A percentile compares a stretch with the other conserved stretches of the same genome.
Evolutionary conservation across 2,888 invertebrate species (phyloP).

Genomic region (Cepaea hortensis): DNA sequence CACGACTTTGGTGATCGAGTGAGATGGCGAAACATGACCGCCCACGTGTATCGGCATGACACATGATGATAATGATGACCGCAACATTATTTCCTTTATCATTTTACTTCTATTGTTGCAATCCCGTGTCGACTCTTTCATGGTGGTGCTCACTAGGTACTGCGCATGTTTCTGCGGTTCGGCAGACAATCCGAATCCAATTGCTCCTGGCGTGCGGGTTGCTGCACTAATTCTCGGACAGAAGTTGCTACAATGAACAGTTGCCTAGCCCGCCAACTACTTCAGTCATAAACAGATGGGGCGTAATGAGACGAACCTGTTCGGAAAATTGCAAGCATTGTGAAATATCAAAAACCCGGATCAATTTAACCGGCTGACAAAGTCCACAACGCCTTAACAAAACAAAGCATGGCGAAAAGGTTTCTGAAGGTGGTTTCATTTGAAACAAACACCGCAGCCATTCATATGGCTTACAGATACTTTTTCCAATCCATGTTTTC

Average conservation of each 20-base stretch:
- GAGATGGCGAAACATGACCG: too few species aligned
- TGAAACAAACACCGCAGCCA: slow-evolving; percentile 23
- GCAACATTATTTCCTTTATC: too few species aligned
- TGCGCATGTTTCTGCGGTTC: neutral
- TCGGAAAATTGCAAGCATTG: slow-evolving; percentile 17
- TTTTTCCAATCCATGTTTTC: slow-evolving; percentile 41
- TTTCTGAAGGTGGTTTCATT: slow-evolving; percentile 15
- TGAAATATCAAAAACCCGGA: slow-evolving; percentile 11
- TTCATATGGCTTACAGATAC: slow-evolving; percentile 17
- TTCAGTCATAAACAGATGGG: slow-evolving; percentile 22
- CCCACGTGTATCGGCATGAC: too few species aligned
- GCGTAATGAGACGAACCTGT: neutral
- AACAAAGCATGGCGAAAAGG: slow-evolving; percentile 29
- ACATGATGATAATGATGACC: too few species aligned
- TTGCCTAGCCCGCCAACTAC: neutral
- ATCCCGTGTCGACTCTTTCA: too few species aligned
- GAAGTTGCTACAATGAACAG: neutral
- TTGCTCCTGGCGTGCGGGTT: neutral
- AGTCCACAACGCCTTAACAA: slow-evolving; percentile 26
- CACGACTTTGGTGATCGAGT: too few species aligned
- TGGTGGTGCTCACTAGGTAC: too few species aligned
- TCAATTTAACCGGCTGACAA: slow-evolving; percentile 29
- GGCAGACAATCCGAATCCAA: neutral
- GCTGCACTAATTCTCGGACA: neutral
- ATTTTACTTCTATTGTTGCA: too few species aligned